phyloP scores from a whole-genome alignment of 2,888 invertebrate genomes.

The Cryptophagus acutangulus region DNA sequence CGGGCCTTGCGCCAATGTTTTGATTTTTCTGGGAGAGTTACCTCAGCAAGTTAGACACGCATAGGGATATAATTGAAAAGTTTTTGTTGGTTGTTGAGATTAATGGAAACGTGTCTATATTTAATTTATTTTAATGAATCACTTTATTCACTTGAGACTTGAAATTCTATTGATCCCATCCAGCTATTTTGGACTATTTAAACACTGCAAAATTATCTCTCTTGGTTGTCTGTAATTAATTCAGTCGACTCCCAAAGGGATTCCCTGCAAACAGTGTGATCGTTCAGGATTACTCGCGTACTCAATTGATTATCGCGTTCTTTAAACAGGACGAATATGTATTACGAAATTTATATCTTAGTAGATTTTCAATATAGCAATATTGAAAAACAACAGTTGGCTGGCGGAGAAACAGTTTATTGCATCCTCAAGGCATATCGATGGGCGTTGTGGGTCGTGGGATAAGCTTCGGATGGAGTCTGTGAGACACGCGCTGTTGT shows the following conservation, averaged over 20 bases:
- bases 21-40: constrained; percentile 48
- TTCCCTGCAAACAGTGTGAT: too few species aligned
- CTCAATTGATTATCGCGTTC: constrained; percentile 12
- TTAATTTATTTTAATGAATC: constrained; percentile 43
- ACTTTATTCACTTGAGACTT: constrained; percentile 30
- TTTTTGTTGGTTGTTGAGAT: constrained; percentile 44
- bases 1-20: constrained; percentile 39
- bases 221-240: too few species aligned
- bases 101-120: constrained; percentile 42
- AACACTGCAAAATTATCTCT: too few species aligned
- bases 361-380: constrained; percentile 3
- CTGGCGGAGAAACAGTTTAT: constrained; percentile 10
- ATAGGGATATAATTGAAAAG: constrained; percentile 40
- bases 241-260: too few species aligned
- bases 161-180: too few species aligned
- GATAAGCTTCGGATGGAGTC: constrained; percentile 37
- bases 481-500: constrained; percentile 43
- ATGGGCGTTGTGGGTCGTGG: constrained; percentile 25
- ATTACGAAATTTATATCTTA: not conserved
- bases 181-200: too few species aligned
- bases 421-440: constrained; percentile 10
- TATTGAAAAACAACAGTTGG: constrained; percentile 14
- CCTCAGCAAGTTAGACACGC: constrained; percentile 32
- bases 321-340: constrained; percentile 7
- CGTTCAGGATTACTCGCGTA: constrained; percentile 20